Conservation (phyloP, 1,140 invertebrate species). For the Lordiphosa mommai region DNA sequence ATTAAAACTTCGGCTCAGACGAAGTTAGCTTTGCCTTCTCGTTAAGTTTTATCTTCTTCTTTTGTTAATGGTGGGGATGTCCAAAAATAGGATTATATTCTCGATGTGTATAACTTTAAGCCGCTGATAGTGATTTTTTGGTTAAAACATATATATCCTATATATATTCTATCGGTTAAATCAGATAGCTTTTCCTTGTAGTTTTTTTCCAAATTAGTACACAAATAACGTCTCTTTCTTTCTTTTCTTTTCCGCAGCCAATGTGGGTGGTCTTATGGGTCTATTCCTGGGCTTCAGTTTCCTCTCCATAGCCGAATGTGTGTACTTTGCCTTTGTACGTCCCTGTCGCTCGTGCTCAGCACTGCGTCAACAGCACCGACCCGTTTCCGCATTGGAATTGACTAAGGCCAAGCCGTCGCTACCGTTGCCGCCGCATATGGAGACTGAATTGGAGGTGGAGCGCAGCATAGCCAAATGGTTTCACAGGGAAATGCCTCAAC, state of each 20-base stretch:
- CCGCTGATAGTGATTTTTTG: too few relatives aligned
- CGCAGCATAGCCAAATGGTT: conserved; percentile 31
- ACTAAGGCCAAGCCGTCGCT: background rate
- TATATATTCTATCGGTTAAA: too few relatives aligned
- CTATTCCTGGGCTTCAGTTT: conserved; percentile 90
- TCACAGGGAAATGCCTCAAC: conserved; percentile 23
- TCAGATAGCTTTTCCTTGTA: too few relatives aligned
- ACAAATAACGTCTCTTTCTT: too few relatives aligned
- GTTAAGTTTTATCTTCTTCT: too few relatives aligned
- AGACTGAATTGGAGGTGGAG: background rate
- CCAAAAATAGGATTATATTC: background rate
- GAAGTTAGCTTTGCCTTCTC: too few relatives aligned
- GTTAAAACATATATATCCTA: too few relatives aligned
- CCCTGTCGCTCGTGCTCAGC: conserved; percentile 79
- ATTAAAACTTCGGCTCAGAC: too few relatives aligned
- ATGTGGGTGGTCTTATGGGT: conserved; percentile 88
- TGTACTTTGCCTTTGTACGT: conserved; percentile 86
- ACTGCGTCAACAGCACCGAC: conserved; percentile 25
- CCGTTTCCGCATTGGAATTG: conserved; percentile 14
- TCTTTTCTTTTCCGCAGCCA: conserved; percentile 82
- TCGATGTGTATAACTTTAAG: too few relatives aligned
- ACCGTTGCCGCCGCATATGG: background rate
- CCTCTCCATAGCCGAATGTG: conserved; percentile 86
- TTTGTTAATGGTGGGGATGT: too few relatives aligned
- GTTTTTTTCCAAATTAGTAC: too few relatives aligned